phyloP scores from a whole-genome alignment of 1,140 invertebrate species.

The Stegodyphus dumicola region DNA sequence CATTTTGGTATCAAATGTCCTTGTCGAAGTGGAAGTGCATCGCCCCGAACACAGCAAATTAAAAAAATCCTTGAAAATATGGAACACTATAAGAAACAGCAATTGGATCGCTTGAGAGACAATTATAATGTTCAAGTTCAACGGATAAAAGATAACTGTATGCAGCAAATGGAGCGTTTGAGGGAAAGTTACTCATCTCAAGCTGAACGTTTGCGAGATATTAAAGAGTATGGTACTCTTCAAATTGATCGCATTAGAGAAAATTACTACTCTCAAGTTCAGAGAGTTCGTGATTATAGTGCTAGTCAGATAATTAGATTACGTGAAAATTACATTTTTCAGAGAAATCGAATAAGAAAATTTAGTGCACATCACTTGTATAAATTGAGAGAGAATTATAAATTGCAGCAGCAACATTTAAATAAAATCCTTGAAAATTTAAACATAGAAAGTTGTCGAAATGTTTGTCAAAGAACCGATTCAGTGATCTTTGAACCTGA shows the following conservation, averaged over 20 bases:
- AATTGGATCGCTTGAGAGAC: conserved; percentile 84
- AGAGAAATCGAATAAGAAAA: conserved; percentile 91
- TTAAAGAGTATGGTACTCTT: conserved; percentile 88
- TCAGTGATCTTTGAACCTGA: conserved; percentile 71
- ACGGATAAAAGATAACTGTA: conserved; percentile 91
- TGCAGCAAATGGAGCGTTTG: conserved; percentile 92
- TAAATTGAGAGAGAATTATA: conserved; percentile 89
- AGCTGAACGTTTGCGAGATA: conserved; percentile 86
- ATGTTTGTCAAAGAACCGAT: conserved; percentile 82
- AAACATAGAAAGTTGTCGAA: conserved; percentile 91
- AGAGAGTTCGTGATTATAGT: conserved; percentile 87
- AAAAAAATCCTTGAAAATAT: conserved; percentile 82
- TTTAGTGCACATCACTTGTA: conserved; percentile 92
- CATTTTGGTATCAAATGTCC: conserved; percentile 66
- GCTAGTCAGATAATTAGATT: conserved; percentile 90
- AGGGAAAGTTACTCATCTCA: conserved; percentile 90
- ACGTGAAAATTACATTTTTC: conserved; percentile 93
- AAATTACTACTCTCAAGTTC: conserved; percentile 76
- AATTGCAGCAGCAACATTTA: conserved; percentile 92
- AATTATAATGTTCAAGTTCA: conserved; percentile 92
- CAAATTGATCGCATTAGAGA: conserved; percentile 85
- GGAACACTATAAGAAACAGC: conserved; percentile 88
- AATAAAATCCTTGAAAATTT: conserved; percentile 94
- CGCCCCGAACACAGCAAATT: conserved; percentile 83
- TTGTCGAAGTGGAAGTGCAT: conserved; percentile 76